Evolutionary conservation across 2,888 invertebrate genomes (phyloP), one percentile per base, ranked within the genome.

Genomic region (Hemistola chrysoprasaria): DNA sequence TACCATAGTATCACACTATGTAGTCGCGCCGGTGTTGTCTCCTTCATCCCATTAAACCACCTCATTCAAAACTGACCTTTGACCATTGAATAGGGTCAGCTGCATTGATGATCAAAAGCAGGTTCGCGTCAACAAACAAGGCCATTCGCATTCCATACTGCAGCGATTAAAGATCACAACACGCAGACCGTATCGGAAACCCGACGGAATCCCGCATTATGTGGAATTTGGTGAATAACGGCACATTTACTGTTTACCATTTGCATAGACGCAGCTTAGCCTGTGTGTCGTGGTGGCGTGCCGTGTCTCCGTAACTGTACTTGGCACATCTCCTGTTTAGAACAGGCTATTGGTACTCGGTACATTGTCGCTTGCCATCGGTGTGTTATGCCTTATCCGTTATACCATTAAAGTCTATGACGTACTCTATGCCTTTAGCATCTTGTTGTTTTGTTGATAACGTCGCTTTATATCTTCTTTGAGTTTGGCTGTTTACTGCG

Each of bases 181-280:
- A 31, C 23, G 40, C 37, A 39, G 33, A 44, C 44, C 42, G 54
- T 42, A 40, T 50, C 44, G 46, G 42, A 52, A 52, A 50, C 50
- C 28, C 46, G 50, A 49, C 47, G 40, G 43, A 53, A 50, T 51
- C 49, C 49, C 48, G 49, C 47, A 51, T 49, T 40, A 36, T 52
- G 48, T 53, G 54, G 56, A 54, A 56, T 59, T 50, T 40, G 50
- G 47, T 35, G 43, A 36, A n/a, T 56, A 59, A 48, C 58, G 56
- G 58, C 51, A 46, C 36, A 40, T 53, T 43, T 48, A 52, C 58
- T 47, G 50, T 49, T 54, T 40, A 35, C 31, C 43, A 53, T 54
- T 54, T 49, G 54, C 51, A 54, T 54, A 49, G 16, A 16, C 16
- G 16, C 16, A 16, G 44, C 38, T 36, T 40, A 25, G 41, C 40